Conservation (phyloP, 2,113 vertebrate genomes). For the Alouatta palliata region DNA sequence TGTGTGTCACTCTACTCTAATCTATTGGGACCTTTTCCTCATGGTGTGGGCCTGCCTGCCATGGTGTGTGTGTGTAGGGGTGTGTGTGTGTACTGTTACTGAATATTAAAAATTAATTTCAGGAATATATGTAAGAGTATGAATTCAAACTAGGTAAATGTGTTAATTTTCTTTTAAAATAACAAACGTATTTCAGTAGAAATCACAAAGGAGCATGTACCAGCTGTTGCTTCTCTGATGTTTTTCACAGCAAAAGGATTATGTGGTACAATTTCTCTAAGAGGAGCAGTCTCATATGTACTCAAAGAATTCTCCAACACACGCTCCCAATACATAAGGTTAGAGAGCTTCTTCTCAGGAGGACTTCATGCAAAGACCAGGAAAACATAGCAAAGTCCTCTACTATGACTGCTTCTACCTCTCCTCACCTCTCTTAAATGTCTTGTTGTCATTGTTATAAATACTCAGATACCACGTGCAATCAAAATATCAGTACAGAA, state of each 20-base stretch:
- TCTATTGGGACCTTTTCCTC: neutral
- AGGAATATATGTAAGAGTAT: neutral
- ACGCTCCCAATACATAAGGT: neutral
- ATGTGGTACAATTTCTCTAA: neutral
- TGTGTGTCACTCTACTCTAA: neutral
- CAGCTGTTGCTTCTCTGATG: neutral
- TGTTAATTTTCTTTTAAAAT: slow-evolving; percentile 37
- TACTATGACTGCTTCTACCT: neutral
- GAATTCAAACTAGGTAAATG: neutral
- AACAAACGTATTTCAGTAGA: neutral
- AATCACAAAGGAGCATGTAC: neutral
- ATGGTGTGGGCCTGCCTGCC: neutral
- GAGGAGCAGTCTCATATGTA: neutral
- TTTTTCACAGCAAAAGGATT: neutral
- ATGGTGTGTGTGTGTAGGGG: neutral
- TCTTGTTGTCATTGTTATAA: neutral
- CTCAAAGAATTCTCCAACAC: neutral
- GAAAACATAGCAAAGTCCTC: neutral
- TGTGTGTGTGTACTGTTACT: neutral
- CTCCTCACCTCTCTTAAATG: neutral
- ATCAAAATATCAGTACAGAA: neutral
- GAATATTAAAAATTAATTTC: neutral
- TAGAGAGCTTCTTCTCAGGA: neutral
- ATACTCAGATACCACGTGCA: neutral
- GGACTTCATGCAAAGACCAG: neutral